Evolutionary conservation across 2,113 vertebrate species (phyloP).

Genomic region (Petromus typicus): DNA sequence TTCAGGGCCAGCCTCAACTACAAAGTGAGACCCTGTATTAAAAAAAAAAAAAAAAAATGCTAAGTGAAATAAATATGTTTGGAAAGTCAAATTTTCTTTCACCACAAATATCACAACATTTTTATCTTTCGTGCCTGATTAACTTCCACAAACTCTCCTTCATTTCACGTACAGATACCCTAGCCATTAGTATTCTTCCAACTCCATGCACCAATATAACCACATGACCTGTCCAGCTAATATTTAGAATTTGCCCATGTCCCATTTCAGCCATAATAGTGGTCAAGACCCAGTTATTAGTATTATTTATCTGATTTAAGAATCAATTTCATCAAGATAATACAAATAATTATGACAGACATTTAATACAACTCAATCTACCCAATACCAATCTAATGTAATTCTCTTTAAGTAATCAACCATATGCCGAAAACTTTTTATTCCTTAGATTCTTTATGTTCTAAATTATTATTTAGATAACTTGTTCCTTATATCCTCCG

Average conservation of each 20-base stretch:
- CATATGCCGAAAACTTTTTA: neutral
- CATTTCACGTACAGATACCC: neutral
- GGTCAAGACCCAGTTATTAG: neutral
- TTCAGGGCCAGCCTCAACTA: too few relatives aligned
- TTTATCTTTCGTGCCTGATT: neutral
- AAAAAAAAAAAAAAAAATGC: too few relatives aligned
- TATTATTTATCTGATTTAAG: neutral
- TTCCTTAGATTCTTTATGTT: neutral
- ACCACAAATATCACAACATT: neutral
- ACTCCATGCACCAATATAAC: neutral
- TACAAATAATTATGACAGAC: neutral
- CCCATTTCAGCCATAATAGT: neutral
- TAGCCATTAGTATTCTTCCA: neutral
- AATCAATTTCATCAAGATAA: neutral
- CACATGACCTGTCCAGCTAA: neutral
- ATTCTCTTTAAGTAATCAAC: neutral
- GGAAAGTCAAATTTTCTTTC: neutral
- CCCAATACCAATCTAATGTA: neutral
- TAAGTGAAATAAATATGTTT: neutral
- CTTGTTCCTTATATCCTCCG: neutral
- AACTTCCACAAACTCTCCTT: slow-evolving; percentile 12
- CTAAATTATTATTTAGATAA: neutral
- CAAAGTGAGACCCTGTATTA: too few relatives aligned
- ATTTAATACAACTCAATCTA: neutral
- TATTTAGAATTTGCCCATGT: neutral